phyloP scores from a whole-genome alignment of 2,113 vertebrate species.

The Hipposideros armiger region DNA sequence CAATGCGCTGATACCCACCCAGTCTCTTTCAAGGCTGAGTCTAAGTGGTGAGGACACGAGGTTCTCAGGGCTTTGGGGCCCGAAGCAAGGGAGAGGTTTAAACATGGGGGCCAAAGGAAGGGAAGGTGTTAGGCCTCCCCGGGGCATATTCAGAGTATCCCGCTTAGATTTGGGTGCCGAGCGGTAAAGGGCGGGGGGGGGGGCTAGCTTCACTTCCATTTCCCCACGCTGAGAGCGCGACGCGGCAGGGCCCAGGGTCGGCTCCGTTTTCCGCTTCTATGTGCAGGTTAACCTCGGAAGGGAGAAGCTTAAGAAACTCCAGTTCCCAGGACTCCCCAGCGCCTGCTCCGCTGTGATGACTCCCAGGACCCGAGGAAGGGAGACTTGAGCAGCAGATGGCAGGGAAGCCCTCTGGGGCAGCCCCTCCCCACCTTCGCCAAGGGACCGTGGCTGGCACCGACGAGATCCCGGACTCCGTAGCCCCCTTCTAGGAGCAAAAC shows the following conservation, averaged over 20 bases:
- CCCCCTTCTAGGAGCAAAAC: background rate
- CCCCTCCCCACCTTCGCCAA: background rate
- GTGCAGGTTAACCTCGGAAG: background rate
- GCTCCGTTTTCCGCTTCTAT: background rate
- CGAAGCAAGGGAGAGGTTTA: background rate
- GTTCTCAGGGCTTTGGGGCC: background rate
- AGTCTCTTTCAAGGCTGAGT: background rate
- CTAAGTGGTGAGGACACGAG: background rate
- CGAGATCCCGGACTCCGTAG: conserved; percentile 2
- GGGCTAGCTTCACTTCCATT: background rate
- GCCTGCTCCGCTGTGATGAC: background rate
- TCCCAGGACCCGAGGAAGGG: background rate
- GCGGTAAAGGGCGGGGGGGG: background rate
- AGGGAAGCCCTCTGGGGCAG: conserved; percentile 54
- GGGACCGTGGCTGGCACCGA: background rate
- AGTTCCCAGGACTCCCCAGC: conserved; percentile 51
- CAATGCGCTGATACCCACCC: background rate
- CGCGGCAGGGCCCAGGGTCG: background rate
- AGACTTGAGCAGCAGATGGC: conserved; percentile 31
- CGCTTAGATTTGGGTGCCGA: background rate
- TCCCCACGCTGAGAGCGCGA: background rate
- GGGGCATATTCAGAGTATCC: background rate
- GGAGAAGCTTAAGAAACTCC: conserved; percentile 61
- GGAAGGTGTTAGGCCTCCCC: background rate
- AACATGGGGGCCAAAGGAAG: background rate